These are phyloP conservation scores for Peromyscus melanophrys DNA, from an alignment of 2,797 vertebrate species.

Conservation along the genomic window DNA sequence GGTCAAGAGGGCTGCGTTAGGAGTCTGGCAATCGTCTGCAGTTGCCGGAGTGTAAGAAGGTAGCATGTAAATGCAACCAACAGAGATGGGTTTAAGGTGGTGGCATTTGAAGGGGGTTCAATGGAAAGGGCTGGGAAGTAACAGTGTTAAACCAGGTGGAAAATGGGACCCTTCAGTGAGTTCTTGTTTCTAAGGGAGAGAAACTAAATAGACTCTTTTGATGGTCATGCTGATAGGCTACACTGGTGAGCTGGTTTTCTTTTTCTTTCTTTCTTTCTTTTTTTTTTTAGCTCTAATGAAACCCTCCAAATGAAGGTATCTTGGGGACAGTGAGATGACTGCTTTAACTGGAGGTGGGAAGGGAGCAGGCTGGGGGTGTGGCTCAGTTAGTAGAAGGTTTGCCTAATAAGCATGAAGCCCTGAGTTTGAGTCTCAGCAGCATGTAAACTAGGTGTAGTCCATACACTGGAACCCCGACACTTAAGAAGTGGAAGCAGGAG, in stretches of 20 bases:
- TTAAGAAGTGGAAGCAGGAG: not conserved
- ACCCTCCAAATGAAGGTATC: not conserved
- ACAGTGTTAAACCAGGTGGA: not conserved
- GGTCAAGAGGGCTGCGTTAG: not conserved
- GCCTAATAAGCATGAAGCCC: not conserved
- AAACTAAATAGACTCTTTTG: constrained; percentile 40
- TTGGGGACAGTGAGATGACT: not conserved
- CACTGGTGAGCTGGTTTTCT: not conserved
- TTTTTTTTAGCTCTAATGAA: not conserved
- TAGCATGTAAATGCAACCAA: not conserved
- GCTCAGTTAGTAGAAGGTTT: not conserved
- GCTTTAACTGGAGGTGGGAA: not conserved
- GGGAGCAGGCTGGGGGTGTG: not conserved
- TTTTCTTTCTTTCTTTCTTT: not conserved
- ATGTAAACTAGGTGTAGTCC: not conserved
- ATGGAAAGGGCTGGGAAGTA: not conserved
- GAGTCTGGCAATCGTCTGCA: not conserved
- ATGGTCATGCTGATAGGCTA: not conserved
- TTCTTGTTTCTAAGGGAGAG: not conserved
- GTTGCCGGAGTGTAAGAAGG: not conserved
- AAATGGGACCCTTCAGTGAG: not conserved
- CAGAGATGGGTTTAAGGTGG: constrained; percentile 19
- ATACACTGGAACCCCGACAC: not conserved
- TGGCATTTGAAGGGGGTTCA: not conserved
- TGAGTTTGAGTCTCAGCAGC: not conserved